Evolutionary conservation across 1,140 invertebrate species (phyloP), one percentile per base, ranked within the genome.

Genomic region (Calycopis cecrops): DNA sequence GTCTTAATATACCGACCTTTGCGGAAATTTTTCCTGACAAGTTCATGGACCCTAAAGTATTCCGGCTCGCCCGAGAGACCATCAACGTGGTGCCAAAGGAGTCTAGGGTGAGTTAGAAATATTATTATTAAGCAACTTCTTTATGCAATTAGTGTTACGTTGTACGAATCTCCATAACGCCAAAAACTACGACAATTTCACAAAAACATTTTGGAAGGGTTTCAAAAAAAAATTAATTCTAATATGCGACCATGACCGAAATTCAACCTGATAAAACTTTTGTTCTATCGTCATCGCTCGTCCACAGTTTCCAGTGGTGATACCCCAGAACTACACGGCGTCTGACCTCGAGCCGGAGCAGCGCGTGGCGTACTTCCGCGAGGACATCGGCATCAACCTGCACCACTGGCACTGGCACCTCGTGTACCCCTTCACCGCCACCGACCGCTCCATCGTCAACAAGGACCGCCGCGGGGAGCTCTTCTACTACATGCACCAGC

Each of bases 381-480:
- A 94, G 70, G 93, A 93, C 76, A 84, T 92, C 60, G 93, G 92
- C 59, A 88, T 94, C 69, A 94, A 94, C 77, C 88, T 93, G 1
- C 92, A 93, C 69, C 94, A 97, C 69, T 97, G 95, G 95, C 94
- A 96, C 79, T 94, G 91, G 94, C 94, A 95, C 80, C 83, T 95
- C 53, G 92, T 95, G 3, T 95, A 95, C 69, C 94, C 94, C 1
- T 92, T 92, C 68, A 90, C 92, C 55, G 89, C 90, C 1, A 74
- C 88, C 10, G 78, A 87, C 48, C 83, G 80, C n/a, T 68, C 75
- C 37, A 89, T 93, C 48, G 92, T 93, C 1, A 78, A 88, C 65
- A 93, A 93, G 76, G 92, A 94, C 79, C 77, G 93, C 21, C 87
- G 93, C 16, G 93, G 93, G 1, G 93, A 94, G 71, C 84, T 94